A percentile compares a stretch with the other conserved stretches of the same genome.
These are phyloP conservation scores for Clarias laeviceps DNA, from an alignment of 2,797 vertebrate genomes.

Conservation along the genomic window DNA sequence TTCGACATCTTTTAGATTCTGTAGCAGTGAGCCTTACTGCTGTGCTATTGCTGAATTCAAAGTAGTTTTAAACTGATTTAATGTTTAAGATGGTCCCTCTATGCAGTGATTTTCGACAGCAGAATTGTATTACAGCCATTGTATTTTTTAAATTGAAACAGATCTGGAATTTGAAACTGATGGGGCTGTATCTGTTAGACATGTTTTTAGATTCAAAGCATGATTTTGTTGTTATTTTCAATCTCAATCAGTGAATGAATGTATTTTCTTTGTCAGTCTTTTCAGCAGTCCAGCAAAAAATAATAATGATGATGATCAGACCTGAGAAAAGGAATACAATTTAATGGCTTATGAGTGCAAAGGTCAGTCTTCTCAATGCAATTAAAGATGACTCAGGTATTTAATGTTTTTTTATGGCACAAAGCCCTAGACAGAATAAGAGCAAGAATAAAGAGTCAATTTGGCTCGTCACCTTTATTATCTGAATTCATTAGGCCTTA, in stretches of 20 bases:
- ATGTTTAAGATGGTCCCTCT: background rate
- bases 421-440: background rate
- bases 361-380: background rate
- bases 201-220: background rate
- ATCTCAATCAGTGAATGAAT: background rate
- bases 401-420: background rate
- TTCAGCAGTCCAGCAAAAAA: background rate
- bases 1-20: background rate
- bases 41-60: background rate
- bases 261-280: background rate
- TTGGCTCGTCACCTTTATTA: background rate
- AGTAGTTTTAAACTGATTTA: background rate
- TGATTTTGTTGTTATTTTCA: background rate
- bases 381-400: background rate
- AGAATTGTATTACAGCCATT: background rate
- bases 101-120: background rate
- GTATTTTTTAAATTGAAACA: background rate
- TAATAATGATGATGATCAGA: background rate
- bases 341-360: constrained; percentile 4
- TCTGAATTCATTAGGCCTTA: background rate
- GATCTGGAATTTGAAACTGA: background rate
- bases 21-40: background rate
- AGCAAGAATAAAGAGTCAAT: background rate
- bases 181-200: background rate
- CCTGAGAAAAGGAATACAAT: background rate